Evolutionary conservation across 2,888 invertebrate species (phyloP), one percentile per base, ranked within the genome.

Genomic region (Gnatocerus cornutus): DNA sequence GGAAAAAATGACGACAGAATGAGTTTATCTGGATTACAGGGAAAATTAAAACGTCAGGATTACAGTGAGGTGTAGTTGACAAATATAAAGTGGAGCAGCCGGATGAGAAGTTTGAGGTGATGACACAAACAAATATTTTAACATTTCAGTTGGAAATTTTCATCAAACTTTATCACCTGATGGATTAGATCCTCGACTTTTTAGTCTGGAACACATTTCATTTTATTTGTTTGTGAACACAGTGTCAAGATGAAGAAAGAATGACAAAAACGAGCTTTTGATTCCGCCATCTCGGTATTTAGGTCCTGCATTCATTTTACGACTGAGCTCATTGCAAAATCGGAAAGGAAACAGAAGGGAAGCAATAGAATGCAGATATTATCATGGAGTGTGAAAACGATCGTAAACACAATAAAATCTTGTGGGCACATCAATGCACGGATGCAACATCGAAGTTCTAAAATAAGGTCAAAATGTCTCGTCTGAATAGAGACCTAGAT

Each of bases 391-490:
- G 46, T 46, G 46, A 16, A 16, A 21, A 8, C 21, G 16, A 46
- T 46, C 27, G 27, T 4, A 50, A 16, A 50, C 48, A 50, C 48
- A 50, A 50, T 50, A 46, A 41, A 41, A 46, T 13, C 14, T 29
- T 29, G 29, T 10, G 29, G 12, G 7, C 29, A 50, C 16, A 50
- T 50, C 48, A 21, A 3, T 7, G 21, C n/a, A 27, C 10, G 48
- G 29, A 1, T 50, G 48, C 29, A 21, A 29, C 10, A 29, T 9
- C 16, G 48, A 50, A 50, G 48, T 50, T 50, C 4, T 8, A 1
- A 27, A 50, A 50, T 50, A 50, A 50, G 48, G 48, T 50, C 48
- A 50, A 9, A 50, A 50, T 46, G 16, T 29, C 21, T n/a, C n/a
- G 8, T 50, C 27, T n/a, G 48, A 50, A 50, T 21, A 8, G 16